Base-by-base conservation (phyloP, 2,888 invertebrate genomes). In the Sesia bembeciformis region DNA sequence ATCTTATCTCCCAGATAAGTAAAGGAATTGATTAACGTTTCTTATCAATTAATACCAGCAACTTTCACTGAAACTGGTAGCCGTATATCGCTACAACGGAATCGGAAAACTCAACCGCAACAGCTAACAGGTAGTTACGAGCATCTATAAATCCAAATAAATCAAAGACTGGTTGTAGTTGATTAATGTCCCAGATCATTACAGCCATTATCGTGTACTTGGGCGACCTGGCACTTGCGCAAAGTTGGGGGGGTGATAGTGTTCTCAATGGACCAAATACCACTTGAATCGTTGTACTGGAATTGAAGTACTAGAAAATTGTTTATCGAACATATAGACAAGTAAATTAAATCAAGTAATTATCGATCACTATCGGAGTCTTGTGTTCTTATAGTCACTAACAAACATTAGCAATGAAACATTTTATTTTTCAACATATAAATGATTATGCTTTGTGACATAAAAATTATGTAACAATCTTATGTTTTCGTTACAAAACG, bases 141-240 rank as follows among this genome's bases (percentile, higher is more conserved):
- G 23, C 23, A 23, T 38, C 50, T 50, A 39, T 50, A 50, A 50
- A 50, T 64, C 58, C 60, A 53, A 61, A 64, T 67, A 67, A 65
- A 67, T 67, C 66, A 64, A 61, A 63, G 62, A 54, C 43, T 56
- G 49, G 49, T 52, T 52, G 23, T 23, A 56, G 54, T 62, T 64
- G 68, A 67, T 68, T 61, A 64, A 67, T 66, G 61, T 57, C 52
- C 51, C 43, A 58, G 60, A 62, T 58, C 58, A 62, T 63, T 64
- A 60, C 61, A 55, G 59, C 57, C 63, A 62, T 60, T 59, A 63
- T 56, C 57, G 60, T 46, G 8, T 46, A 46, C 46, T n/a, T 53
- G 58, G 60, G 51, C 42, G 51, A 46, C 57, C 55, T 57, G 57
- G 56, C 53, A 53, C 62, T 51, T 42, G 58, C 58, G 40, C 52